Evolutionary conservation across 2,113 vertebrate genomes (phyloP).

Genomic region (Ahaetulla prasina): DNA sequence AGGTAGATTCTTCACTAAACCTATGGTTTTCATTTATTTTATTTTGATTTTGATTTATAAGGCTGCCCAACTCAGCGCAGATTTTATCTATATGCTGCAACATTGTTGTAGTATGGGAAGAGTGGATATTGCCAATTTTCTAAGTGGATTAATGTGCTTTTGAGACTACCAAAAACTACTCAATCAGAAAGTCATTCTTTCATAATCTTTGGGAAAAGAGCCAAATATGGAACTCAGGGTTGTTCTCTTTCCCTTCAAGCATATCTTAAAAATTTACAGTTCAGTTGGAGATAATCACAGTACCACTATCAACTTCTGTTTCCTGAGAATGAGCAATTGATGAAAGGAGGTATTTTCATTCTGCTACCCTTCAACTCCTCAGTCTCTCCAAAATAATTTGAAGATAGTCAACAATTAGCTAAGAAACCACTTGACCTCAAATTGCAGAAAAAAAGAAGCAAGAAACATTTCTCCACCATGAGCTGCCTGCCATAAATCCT

Average conservation of each 20-base stretch:
- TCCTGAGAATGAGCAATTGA: neutral
- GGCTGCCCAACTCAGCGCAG: neutral
- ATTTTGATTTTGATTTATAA: neutral
- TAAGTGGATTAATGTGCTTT: neutral
- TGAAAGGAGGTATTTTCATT: neutral
- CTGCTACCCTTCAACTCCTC: neutral
- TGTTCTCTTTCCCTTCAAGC: neutral
- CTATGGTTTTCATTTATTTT: slow-evolving; percentile 46
- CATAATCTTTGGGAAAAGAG: neutral
- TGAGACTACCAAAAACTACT: neutral
- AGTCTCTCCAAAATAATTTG: neutral
- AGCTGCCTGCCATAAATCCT: neutral
- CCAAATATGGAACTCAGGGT: neutral
- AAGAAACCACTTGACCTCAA: neutral
- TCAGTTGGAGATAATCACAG: neutral
- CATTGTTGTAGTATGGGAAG: neutral
- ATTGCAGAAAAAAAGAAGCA: neutral
- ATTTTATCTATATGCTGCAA: slow-evolving; percentile 4
- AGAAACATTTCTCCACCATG: neutral
- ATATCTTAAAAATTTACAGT: neutral
- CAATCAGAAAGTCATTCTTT: neutral
- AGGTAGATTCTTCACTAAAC: slow-evolving; percentile 55
- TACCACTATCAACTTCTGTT: neutral
- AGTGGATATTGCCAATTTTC: slow-evolving; percentile 3
- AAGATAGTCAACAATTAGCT: neutral